phyloP scores from a whole-genome alignment of 2,888 invertebrate species.

The Mesorhabditis spiculigera region DNA sequence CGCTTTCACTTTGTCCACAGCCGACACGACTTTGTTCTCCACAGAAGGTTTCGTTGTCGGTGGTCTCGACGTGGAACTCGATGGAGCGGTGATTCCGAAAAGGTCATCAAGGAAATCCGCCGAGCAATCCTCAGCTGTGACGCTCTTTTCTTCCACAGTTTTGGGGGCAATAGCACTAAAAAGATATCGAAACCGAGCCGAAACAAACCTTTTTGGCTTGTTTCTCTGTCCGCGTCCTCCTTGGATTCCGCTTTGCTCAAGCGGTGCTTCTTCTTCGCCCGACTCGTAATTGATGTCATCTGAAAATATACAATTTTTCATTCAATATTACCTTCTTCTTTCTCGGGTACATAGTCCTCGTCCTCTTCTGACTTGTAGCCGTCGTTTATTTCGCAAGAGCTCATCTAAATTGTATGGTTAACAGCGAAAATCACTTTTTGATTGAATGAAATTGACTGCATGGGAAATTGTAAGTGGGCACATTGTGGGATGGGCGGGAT shows the following conservation, averaged over 20 bases:
- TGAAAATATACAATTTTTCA: no score
- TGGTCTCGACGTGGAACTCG: not conserved
- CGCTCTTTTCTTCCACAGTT: not conserved
- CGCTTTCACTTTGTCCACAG: not conserved
- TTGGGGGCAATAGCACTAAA: not conserved
- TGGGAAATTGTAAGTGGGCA: no score
- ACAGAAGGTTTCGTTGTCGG: not conserved
- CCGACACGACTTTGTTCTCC: not conserved
- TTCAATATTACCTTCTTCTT: not conserved
- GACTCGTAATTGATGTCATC: not conserved
- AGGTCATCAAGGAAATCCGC: conserved; percentile 1
- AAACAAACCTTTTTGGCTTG: not conserved
- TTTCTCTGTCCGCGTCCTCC: not conserved
- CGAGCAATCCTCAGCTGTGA: not conserved
- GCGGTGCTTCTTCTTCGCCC: conserved; percentile 3
- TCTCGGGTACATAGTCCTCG: conserved; percentile 5
- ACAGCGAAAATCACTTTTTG: no score
- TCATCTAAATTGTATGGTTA: no score
- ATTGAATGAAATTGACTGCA: no score
- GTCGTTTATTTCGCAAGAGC: not conserved
- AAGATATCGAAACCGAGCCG: no score
- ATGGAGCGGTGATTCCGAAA: not conserved
- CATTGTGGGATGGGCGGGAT: no score
- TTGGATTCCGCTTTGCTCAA: not conserved
- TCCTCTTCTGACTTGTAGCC: not conserved